A percentile compares a stretch with the other conserved stretches of the same genome.
phyloP scores from a whole-genome alignment of 2,113 vertebrate species.

The Proterorhinus semilunaris region DNA sequence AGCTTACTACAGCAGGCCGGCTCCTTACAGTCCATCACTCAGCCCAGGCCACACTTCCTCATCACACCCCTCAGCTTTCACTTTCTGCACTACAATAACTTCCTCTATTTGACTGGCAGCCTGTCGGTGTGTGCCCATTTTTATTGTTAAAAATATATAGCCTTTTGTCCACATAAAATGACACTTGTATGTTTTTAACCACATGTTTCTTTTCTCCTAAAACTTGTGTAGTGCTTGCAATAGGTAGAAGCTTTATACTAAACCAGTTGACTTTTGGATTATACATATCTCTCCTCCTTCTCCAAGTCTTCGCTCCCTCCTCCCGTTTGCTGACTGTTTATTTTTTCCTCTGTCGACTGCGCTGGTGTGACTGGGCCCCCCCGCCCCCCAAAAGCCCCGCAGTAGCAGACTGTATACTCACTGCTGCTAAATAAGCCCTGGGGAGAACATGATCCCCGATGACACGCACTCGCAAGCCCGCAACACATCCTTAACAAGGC shows the following conservation, averaged over 20 bases:
- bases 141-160: not conserved
- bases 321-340: conserved; percentile 55
- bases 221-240: no score
- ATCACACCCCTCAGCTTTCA: conserved; percentile 29
- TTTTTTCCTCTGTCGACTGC: conserved; percentile 59
- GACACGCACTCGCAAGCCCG: conserved; percentile 54
- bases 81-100: conserved; percentile 38
- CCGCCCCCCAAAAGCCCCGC: conserved; percentile 12
- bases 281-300: conserved; percentile 16
- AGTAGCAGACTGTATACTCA: conserved; percentile 69
- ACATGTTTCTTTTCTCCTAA: no score
- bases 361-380: conserved; percentile 43
- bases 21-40: conserved; percentile 42
- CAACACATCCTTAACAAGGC: conserved; percentile 62
- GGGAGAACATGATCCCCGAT: conserved; percentile 65
- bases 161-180: not conserved
- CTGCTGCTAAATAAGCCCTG: conserved; percentile 64
- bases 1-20: conserved; percentile 54
- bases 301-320: conserved; percentile 7
- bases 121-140: conserved; percentile 35
- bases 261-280: not conserved
- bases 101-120: conserved; percentile 43
- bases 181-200: no score
- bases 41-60: conserved; percentile 26
- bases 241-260: not conserved